Percentiles rank a stretch among this genome's conserved stretches.
phyloP scores from a whole-genome alignment of 2,888 invertebrate genomes.

The Megamerina dolium region DNA sequence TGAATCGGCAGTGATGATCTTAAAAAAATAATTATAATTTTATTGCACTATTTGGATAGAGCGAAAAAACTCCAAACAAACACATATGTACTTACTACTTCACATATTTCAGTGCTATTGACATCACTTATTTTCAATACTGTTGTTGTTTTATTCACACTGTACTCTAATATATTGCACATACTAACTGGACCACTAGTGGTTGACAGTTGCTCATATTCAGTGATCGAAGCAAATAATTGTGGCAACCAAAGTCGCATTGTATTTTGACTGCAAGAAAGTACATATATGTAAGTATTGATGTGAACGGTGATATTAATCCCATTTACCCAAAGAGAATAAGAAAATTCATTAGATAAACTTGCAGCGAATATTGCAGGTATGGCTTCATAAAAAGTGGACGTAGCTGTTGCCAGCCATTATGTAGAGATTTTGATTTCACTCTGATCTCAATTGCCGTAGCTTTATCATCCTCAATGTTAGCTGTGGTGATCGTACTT shows the following conservation, averaged over 20 bases:
- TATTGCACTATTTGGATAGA: too few species aligned
- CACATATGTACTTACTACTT: constrained; percentile 19
- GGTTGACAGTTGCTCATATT: constrained; percentile 40
- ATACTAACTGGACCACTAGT: constrained; percentile 26
- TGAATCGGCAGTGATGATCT: constrained; percentile 49
- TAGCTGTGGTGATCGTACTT: constrained; percentile 13
- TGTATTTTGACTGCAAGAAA: constrained; percentile 60
- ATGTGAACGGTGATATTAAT: too few species aligned
- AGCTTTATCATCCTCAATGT: too few species aligned
- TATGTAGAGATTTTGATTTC: neutral
- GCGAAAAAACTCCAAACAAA: too few species aligned
- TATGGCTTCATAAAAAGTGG: constrained; percentile 24
- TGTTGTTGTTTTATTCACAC: constrained; percentile 38
- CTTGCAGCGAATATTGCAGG: constrained; percentile 50
- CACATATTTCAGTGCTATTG: constrained; percentile 12
- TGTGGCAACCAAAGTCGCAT: constrained; percentile 83
- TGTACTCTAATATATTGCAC: constrained; percentile 41
- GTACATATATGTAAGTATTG: too few species aligned
- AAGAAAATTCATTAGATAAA: constrained; percentile 17
- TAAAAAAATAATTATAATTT: too few species aligned
- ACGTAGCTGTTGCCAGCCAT: constrained; percentile 9
- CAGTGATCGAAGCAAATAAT: constrained; percentile 66
- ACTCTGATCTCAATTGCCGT: neutral
- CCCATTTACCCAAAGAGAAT: constrained; percentile 53
- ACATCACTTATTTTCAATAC: constrained; percentile 8